These are phyloP conservation scores for Jaculus jaculus DNA, from an alignment of 2,113 vertebrate species.

Conservation along the genomic window DNA sequence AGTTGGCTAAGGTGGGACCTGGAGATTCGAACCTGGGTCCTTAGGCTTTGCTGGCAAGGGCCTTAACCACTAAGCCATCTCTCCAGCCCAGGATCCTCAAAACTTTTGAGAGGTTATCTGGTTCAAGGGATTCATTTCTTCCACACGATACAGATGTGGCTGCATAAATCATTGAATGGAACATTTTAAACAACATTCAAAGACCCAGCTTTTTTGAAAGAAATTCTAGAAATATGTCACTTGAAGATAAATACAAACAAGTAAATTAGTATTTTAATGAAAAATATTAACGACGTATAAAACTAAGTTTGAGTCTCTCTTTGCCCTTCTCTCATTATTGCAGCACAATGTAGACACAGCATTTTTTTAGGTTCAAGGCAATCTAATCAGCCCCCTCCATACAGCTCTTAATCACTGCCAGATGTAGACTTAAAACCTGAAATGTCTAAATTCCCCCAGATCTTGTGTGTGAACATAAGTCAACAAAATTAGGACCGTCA, in stretches of 20 bases:
- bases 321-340: neutral
- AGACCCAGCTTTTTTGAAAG: constrained; percentile 28
- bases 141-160: constrained; percentile 57
- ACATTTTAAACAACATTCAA: constrained; percentile 68
- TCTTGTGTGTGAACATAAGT: constrained; percentile 77
- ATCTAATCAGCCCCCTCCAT: constrained; percentile 58
- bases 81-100: too few species aligned
- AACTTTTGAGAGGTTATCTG: constrained; percentile 19
- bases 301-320: constrained; percentile 65
- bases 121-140: constrained; percentile 33
- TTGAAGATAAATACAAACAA: constrained; percentile 34
- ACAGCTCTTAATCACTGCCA: constrained; percentile 80
- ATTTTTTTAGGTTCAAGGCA: constrained; percentile 81
- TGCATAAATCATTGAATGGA: constrained; percentile 77
- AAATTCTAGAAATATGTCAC: neutral
- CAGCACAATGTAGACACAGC: constrained; percentile 76
- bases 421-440: constrained; percentile 78
- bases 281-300: constrained; percentile 78
- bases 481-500: constrained; percentile 68
- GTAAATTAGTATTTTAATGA: constrained; percentile 36
- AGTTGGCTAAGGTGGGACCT: too few species aligned
- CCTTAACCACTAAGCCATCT: too few species aligned
- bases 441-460: constrained; percentile 78
- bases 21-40: too few species aligned
- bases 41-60: too few species aligned